These are phyloP conservation scores for Homarus americanus DNA, from an alignment of 1,140 invertebrate species.

Conservation along the genomic window DNA sequence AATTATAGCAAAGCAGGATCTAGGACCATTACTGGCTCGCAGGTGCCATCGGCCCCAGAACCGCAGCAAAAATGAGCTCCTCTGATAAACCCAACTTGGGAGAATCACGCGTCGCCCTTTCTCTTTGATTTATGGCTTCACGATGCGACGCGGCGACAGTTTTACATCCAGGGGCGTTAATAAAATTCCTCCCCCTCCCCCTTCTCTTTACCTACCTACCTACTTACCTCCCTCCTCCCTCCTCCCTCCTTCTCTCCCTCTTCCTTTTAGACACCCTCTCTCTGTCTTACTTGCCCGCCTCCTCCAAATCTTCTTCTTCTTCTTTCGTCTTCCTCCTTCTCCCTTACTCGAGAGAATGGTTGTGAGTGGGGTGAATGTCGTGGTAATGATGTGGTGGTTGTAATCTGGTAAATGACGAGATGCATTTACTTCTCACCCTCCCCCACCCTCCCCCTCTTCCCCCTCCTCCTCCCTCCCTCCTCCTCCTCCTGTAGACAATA, in stretches of 20 bases:
- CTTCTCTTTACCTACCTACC: background rate
- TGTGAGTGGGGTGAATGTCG: too few relatives aligned
- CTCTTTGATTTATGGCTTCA: constrained; percentile 48
- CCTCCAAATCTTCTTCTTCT: too few relatives aligned
- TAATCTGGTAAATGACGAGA: too few relatives aligned
- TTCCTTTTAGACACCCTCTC: background rate
- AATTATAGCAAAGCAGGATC: constrained; percentile 62
- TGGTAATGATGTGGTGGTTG: too few relatives aligned
- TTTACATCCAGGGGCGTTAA: constrained; percentile 50
- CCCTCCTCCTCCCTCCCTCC: too few relatives aligned
- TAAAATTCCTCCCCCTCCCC: constrained; percentile 20
- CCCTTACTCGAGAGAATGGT: too few relatives aligned
- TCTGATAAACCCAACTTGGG: constrained; percentile 28
- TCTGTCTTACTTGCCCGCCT: too few relatives aligned
- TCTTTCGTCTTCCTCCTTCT: too few relatives aligned
- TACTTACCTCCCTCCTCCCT: background rate
- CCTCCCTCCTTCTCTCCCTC: background rate
- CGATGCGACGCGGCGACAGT: constrained; percentile 39
- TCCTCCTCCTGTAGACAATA: too few relatives aligned
- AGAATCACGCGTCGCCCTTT: constrained; percentile 11
- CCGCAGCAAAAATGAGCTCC: constrained; percentile 54
- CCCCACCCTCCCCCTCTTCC: too few relatives aligned
- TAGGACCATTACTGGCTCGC: constrained; percentile 24
- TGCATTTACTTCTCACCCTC: too few relatives aligned
- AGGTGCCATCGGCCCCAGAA: constrained; percentile 41